A percentile compares a stretch with the other conserved stretches of the same genome.
phyloP scores from a whole-genome alignment of 2,888 invertebrate species.

The Caenorhabditis imperialis region DNA sequence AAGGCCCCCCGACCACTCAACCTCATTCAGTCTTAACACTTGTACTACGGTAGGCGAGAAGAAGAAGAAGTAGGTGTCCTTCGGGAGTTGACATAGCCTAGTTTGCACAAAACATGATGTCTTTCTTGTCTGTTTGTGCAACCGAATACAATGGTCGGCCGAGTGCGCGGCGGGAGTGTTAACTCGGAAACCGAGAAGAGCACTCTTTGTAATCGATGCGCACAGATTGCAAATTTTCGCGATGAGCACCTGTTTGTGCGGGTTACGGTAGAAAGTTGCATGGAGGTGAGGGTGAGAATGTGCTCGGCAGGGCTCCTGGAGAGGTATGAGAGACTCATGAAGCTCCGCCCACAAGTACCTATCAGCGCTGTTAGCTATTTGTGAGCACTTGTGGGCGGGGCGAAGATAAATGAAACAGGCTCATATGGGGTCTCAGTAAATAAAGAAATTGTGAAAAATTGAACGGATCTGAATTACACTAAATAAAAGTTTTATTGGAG shows the following conservation, averaged over 20 bases:
- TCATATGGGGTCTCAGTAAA: too few species aligned
- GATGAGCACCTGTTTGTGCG: too few species aligned
- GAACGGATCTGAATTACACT: too few species aligned
- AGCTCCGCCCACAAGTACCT: too few species aligned
- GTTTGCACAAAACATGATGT: slow-evolving; percentile 53
- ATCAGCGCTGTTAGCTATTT: too few species aligned
- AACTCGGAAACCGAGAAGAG: background rate
- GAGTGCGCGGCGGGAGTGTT: slow-evolving; percentile 3
- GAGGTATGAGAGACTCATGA: too few species aligned
- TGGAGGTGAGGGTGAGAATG: too few species aligned
- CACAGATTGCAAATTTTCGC: slow-evolving; percentile 14
- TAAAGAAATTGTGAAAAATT: too few species aligned
- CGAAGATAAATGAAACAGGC: too few species aligned
- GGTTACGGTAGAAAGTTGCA: slow-evolving; percentile 6
- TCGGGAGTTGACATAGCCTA: slow-evolving; percentile 50
- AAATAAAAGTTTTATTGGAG: too few species aligned
- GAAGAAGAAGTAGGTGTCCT: background rate
- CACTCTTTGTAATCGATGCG: slow-evolving; percentile 19
- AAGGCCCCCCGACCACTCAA: slow-evolving; percentile 29
- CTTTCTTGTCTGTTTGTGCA: slow-evolving; percentile 29
- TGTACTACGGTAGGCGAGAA: slow-evolving; percentile 25
- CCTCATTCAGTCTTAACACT: slow-evolving; percentile 54
- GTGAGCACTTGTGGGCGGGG: too few species aligned
- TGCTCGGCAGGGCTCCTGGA: too few species aligned
- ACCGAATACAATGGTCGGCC: slow-evolving; percentile 30